Evolutionary conservation across 2,888 invertebrate species (phyloP).

Genomic region (Tachystola acroxantha): DNA sequence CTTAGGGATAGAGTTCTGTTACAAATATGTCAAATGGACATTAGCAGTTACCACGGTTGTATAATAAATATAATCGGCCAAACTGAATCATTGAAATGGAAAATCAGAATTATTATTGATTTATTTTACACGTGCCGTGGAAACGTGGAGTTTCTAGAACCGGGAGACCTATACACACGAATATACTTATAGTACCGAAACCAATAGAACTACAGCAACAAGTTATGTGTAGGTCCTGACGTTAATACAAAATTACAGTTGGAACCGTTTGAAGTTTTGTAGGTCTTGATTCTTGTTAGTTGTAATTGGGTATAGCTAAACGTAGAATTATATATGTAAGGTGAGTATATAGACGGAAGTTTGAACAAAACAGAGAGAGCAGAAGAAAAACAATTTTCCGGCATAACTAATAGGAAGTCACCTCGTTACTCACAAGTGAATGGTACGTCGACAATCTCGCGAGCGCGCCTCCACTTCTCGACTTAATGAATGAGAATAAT

Average conservation of each 20-base stretch:
- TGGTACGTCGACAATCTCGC: conserved; percentile 72
- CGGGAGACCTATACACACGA: too few species aligned
- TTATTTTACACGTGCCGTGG: not conserved
- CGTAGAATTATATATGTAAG: too few species aligned
- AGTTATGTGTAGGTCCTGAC: too few species aligned
- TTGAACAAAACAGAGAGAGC: conserved; percentile 31
- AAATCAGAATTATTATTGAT: not conserved
- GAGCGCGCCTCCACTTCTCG: conserved; percentile 65
- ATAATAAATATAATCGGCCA: too few species aligned
- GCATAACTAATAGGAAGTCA: conserved; percentile 74
- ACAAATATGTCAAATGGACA: conserved; percentile 44
- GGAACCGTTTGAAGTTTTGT: too few species aligned
- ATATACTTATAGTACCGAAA: not conserved
- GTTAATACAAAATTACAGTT: too few species aligned
- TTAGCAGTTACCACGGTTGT: not conserved
- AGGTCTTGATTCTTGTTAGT: too few species aligned
- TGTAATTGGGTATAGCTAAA: too few species aligned
- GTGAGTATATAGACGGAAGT: conserved; percentile 2
- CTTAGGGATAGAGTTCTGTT: conserved; percentile 49
- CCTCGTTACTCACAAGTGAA: conserved; percentile 74
- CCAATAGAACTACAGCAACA: too few species aligned
- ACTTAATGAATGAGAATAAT: conserved; percentile 78
- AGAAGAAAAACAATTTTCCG: conserved; percentile 69
- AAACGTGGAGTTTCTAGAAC: not conserved
- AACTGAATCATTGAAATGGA: not conserved